Evolutionary conservation across 2,113 vertebrate species (phyloP).

Genomic region (Cyphomyrus plagiostoma): DNA sequence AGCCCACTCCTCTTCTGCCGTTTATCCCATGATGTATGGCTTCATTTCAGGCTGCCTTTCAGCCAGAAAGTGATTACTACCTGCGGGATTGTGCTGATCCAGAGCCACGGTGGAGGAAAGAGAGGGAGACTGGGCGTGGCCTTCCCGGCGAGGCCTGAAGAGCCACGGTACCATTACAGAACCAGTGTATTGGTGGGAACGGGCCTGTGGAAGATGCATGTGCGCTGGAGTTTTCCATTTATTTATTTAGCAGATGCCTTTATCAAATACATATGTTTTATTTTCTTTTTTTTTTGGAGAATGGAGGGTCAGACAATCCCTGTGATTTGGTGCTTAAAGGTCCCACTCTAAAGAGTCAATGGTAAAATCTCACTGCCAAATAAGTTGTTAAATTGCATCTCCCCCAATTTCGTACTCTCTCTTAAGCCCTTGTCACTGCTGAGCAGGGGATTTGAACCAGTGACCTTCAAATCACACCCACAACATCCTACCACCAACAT

Average conservation of each 20-base stretch:
- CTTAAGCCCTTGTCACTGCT: not conserved
- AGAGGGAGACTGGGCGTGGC: not conserved
- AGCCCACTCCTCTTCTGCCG: slow-evolving; percentile 28
- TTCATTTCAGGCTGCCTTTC: slow-evolving; percentile 56
- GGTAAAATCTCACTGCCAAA: not conserved
- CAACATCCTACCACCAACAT: not conserved
- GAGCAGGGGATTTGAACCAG: not conserved
- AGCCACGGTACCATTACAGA: not conserved
- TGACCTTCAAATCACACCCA: not conserved
- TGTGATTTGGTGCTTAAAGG: not conserved
- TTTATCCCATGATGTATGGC: slow-evolving; percentile 61
- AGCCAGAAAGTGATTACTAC: slow-evolving; percentile 57
- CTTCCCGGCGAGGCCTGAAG: not conserved
- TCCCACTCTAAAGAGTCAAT: not conserved
- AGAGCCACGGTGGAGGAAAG: slow-evolving; percentile 38
- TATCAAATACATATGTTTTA: not conserved
- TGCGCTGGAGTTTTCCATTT: not conserved
- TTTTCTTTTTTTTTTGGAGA: not conserved
- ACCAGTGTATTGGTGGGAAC: not conserved
- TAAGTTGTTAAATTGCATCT: not conserved
- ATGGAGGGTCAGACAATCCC: not conserved
- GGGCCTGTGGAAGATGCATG: not conserved
- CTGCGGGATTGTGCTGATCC: slow-evolving; percentile 56
- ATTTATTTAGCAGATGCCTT: not conserved
- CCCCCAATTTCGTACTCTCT: not conserved